These are phyloP conservation scores for Megalops atlanticus DNA, from an alignment of 2,113 vertebrate species.

Conservation along the genomic window DNA sequence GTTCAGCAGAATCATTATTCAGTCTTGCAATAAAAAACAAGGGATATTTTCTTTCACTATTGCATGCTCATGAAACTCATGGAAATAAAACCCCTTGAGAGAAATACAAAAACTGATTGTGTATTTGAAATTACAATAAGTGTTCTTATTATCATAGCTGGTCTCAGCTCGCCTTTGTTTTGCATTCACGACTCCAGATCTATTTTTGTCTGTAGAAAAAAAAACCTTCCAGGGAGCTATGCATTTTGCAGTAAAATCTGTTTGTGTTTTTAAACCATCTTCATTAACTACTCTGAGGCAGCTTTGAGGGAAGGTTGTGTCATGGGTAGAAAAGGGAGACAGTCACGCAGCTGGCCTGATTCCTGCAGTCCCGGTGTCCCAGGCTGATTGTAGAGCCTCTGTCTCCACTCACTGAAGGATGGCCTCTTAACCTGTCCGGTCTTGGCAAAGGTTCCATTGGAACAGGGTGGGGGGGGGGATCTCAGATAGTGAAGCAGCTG, in stretches of 20 bases:
- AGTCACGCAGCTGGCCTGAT: background rate
- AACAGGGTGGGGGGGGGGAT: background rate
- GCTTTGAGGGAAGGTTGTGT: background rate
- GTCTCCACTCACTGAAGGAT: background rate
- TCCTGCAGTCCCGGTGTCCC: background rate
- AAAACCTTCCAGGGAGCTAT: background rate
- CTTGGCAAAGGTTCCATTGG: background rate
- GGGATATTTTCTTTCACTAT: no score
- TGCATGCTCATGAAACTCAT: no score
- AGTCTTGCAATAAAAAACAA: background rate
- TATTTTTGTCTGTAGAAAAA: background rate
- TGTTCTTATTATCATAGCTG: background rate
- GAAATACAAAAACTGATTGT: background rate
- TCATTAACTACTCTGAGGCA: background rate
- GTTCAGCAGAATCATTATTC: background rate
- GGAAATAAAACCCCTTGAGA: background rate
- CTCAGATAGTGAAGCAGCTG: slow-evolving; percentile 13
- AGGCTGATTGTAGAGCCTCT: background rate
- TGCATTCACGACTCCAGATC: background rate
- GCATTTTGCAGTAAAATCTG: background rate
- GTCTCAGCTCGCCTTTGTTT: background rate
- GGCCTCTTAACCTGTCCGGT: background rate
- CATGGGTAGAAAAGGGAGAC: background rate
- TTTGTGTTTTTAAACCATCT: background rate
- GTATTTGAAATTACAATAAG: background rate